phyloP scores from a whole-genome alignment of 37 sponge, comb jelly and placozoan species.

The Oscarella lobularis region DNA sequence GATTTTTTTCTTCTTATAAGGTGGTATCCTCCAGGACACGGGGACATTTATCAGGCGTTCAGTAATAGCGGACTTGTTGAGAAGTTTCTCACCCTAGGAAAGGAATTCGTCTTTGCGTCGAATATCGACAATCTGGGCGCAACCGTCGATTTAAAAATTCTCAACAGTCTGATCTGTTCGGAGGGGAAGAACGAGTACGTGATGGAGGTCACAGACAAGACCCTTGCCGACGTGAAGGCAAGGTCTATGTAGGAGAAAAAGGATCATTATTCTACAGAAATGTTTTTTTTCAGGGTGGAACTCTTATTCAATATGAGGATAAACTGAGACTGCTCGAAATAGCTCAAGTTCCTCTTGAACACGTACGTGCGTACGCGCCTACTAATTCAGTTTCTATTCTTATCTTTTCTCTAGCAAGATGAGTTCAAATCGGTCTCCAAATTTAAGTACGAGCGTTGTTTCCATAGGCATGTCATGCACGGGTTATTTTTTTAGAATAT shows the following conservation, averaged over 20 bases:
- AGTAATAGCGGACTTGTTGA: constrained; percentile 66
- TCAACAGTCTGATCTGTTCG: constrained; percentile 49
- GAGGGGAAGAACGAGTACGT: constrained; percentile 55
- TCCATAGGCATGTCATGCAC: background rate
- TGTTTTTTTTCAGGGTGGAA: constrained; percentile 60
- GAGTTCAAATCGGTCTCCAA: constrained; percentile 89
- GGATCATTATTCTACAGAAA: background rate
- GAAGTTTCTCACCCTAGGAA: constrained; percentile 61
- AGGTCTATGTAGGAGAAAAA: background rate
- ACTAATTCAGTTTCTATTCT: too few relatives aligned
- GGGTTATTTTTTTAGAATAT: constrained; percentile 29
- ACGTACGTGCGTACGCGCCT: too few relatives aligned
- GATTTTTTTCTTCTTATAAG: constrained; percentile 13
- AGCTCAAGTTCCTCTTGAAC: constrained; percentile 76
- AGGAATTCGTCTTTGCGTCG: constrained; percentile 81
- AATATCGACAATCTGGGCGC: constrained; percentile 98
- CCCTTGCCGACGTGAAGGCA: constrained; percentile 87
- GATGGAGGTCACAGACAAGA: constrained; percentile 97
- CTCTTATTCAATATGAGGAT: constrained; percentile 73
- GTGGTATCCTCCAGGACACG: constrained; percentile 99
- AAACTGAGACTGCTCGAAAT: constrained; percentile 71
- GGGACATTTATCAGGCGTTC: constrained; percentile 78
- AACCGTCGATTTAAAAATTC: constrained; percentile 83
- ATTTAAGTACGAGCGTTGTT: constrained; percentile 48
- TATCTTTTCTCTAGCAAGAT: constrained; percentile 58